These are phyloP conservation scores for Melinopterus prodromus DNA, from an alignment of 2,888 invertebrate genomes.

Conservation along the genomic window DNA sequence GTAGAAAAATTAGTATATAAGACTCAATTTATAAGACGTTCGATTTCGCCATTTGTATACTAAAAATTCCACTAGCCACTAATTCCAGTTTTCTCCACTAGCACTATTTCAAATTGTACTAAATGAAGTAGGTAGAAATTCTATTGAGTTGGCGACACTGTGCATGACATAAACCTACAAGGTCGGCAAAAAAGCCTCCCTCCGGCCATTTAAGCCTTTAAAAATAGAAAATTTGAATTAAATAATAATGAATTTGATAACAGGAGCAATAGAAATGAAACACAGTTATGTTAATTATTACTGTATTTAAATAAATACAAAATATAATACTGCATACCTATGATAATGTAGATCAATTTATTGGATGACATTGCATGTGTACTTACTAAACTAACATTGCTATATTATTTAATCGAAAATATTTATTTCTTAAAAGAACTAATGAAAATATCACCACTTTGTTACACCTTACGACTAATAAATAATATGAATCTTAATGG, in stretches of 20 bases:
- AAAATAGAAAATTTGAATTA: too few species aligned
- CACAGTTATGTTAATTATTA: conserved; percentile 5
- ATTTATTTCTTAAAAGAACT: neutral
- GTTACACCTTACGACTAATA: neutral
- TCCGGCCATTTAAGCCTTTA: too few species aligned
- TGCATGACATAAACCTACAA: neutral
- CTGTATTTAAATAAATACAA: conserved; percentile 11
- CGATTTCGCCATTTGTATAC: too few species aligned
- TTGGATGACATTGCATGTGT: neutral
- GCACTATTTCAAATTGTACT: too few species aligned
- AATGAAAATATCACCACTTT: neutral
- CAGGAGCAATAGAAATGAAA: neutral
- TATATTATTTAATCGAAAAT: neutral
- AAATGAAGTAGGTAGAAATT: too few species aligned
- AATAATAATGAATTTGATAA: neutral
- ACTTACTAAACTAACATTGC: conserved; percentile 4
- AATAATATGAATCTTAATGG: neutral
- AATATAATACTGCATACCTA: neutral
- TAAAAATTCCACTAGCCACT: too few species aligned
- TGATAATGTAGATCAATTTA: neutral
- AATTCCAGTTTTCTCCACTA: too few species aligned
- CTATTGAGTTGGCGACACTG: too few species aligned
- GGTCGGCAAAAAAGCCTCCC: too few species aligned
- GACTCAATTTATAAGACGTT: too few species aligned
- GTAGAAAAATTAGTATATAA: too few species aligned